Conservation (phyloP, 2,797 vertebrate species). For the Toxotes lorentzi region DNA sequence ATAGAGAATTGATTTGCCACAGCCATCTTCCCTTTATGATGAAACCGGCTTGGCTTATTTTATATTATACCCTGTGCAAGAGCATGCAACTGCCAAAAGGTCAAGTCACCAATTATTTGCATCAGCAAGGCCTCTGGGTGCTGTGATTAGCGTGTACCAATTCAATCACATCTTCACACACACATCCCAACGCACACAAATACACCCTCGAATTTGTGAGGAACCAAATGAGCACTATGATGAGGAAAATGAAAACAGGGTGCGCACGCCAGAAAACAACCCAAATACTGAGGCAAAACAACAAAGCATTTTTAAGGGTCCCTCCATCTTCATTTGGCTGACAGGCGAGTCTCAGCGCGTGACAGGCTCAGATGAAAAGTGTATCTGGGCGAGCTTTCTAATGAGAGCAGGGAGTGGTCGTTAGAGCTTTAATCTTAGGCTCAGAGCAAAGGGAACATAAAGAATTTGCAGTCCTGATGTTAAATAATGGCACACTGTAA, state of each 20-base stretch:
- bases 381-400: slow-evolving; percentile 75
- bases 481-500: slow-evolving; percentile 79
- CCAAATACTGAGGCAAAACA: slow-evolving; percentile 53
- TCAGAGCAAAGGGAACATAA: slow-evolving; percentile 66
- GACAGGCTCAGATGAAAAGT: slow-evolving; percentile 81
- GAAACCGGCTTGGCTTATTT: slow-evolving; percentile 16
- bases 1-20: slow-evolving; percentile 7
- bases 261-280: slow-evolving; percentile 28
- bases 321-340: slow-evolving; percentile 79
- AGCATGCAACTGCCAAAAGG: slow-evolving; percentile 34
- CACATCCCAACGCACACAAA: slow-evolving; percentile 4
- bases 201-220: neutral
- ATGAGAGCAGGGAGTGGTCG: slow-evolving; percentile 80
- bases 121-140: slow-evolving; percentile 16
- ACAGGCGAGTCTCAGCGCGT: slow-evolving; percentile 72
- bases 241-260: slow-evolving; percentile 9
- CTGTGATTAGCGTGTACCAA: neutral
- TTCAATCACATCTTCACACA: slow-evolving; percentile 4
- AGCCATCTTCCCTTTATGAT: slow-evolving; percentile 13
- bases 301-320: slow-evolving; percentile 58
- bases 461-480: slow-evolving; percentile 68
- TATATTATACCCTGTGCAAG: slow-evolving; percentile 2
- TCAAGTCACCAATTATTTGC: slow-evolving; percentile 53
- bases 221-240: slow-evolving; percentile 4
- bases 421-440: slow-evolving; percentile 76